A percentile compares a stretch with the other conserved stretches of the same genome.
phyloP scores from a whole-genome alignment of 2,888 invertebrate genomes.

The Hemicrepidius hirtus region DNA sequence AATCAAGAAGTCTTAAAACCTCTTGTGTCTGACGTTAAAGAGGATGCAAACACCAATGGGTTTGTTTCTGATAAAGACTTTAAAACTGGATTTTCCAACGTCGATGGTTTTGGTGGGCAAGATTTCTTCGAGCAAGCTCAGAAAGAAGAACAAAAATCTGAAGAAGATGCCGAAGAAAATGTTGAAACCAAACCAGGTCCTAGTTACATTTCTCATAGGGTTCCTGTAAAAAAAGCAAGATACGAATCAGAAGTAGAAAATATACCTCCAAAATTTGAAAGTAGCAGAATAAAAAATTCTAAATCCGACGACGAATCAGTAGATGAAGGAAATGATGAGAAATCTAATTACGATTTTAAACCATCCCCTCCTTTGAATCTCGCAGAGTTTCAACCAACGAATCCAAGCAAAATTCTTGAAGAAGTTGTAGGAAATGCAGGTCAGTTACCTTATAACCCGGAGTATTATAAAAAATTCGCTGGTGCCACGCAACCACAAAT shows the following conservation, averaged over 20 bases:
- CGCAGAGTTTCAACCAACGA: constrained; percentile 26
- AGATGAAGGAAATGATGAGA: constrained; percentile 15
- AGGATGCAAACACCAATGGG: constrained; percentile 16
- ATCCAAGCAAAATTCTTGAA: constrained; percentile 26
- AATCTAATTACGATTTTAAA: constrained; percentile 19
- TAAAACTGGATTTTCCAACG: constrained; percentile 29
- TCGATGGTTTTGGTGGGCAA: constrained; percentile 60
- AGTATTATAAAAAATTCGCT: constrained; percentile 32
- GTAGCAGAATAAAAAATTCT: constrained; percentile 8
- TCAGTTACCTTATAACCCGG: constrained; percentile 7
- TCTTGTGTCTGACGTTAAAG: constrained; percentile 15
- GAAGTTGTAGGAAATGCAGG: constrained; percentile 1
- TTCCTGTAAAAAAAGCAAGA: constrained; percentile 56
- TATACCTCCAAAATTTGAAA: constrained; percentile 17
- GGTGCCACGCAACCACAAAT: constrained; percentile 11
- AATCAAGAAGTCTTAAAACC: constrained; percentile 54
- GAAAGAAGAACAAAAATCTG: constrained; percentile 53
- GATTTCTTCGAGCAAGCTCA: constrained; percentile 69
- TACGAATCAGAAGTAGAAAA: constrained; percentile 31
- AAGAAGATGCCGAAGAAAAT: constrained; percentile 55
- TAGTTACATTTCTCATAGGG: constrained; percentile 65
- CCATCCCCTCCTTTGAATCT: constrained; percentile 28
- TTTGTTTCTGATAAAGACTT: constrained; percentile 37
- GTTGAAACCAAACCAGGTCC: constrained; percentile 63
- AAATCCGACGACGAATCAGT: constrained; percentile 19